Conservation (phyloP, 2,113 vertebrate species). For the Neodontobutis hainanensis region DNA sequence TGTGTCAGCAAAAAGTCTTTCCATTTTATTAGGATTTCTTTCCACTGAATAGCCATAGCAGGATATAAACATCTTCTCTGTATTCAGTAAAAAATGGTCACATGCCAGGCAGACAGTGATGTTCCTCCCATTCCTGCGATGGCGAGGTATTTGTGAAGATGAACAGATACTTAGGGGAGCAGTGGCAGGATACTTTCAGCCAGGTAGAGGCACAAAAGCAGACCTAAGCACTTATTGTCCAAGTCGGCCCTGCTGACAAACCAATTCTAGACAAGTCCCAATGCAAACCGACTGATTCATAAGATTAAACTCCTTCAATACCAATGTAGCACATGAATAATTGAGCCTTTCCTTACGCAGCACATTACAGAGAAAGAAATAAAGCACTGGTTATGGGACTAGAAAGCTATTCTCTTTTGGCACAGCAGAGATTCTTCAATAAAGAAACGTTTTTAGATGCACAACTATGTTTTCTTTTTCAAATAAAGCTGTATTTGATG, state of each 20-base stretch:
- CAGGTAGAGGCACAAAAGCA: conserved; percentile 31
- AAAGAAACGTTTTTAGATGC: background rate
- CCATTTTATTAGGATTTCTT: conserved; percentile 52
- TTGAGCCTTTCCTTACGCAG: conserved; percentile 55
- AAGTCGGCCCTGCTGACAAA: conserved; percentile 54
- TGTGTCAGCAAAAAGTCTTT: conserved; percentile 68
- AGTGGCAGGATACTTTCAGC: conserved; percentile 12
- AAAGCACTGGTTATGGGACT: conserved; percentile 18
- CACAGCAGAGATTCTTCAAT: background rate
- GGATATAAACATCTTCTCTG: conserved; percentile 24
- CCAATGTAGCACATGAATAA: conserved; percentile 55
- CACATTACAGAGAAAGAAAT: conserved; percentile 14
- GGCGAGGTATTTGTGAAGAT: conserved; percentile 53
- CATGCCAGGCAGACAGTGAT: conserved; percentile 53
- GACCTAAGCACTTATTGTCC: conserved; percentile 50
- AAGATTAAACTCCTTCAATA: conserved; percentile 48
- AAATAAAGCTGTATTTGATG: too few species aligned
- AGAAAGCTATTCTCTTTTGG: background rate
- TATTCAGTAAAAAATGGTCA: conserved; percentile 20
- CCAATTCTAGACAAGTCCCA: conserved; percentile 49
- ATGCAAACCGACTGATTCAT: conserved; percentile 47
- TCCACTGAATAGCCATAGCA: conserved; percentile 39
- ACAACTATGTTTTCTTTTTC: background rate
- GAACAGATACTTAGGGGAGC: conserved; percentile 40
- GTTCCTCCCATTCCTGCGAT: conserved; percentile 36